Base-by-base conservation (phyloP, 2,888 invertebrate genomes). In the Oeneis ivallda region DNA sequence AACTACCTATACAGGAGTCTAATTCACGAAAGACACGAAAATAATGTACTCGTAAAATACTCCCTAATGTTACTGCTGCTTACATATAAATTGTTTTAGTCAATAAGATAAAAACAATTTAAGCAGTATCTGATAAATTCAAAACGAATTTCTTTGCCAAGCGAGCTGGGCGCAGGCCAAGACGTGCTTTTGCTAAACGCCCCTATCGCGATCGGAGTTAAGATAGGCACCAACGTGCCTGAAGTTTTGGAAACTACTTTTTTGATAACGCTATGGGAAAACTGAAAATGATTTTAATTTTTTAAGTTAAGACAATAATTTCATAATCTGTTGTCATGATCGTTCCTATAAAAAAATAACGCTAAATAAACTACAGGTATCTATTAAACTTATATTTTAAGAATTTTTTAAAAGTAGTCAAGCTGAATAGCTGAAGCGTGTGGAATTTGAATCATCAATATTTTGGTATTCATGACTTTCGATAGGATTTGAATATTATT, bases 131-230 rank as follows among this genome's bases (percentile, higher is more conserved):
- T 64, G 67, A 67, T 69, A 69, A 62, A 69, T 66, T 69, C 64
- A 66, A 64, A 73, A 71, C 74, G 77, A 77, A 77, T 77, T 80
- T 79, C 76, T 74, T 75, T 74, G 75, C 72, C 76, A 77, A 75
- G 74, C 72, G 64, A 62, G 68, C 81, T 82, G 85, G 84, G 79
- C 72, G 72, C 41, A 64, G 70, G 85, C 86, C 86, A 86, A 83
- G 75, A 73, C 68, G 69, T 66, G 68, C 67, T 62, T 68, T 62
- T 66, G 73, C 78, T 78, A 76, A 80, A 79, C 81, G 78, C 74
- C 79, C 75, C 80, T 83, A 85, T 86, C 86, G 75, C 74, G 82
- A 85, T 85, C 76, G 47, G 49, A 61, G 59, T 60, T 56, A 54
- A 68, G 65, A 68, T 68, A 26, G 26, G 26, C 26, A 68, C 56